These are phyloP conservation scores for Acronicta leporina DNA, from an alignment of 2,888 invertebrate genomes.

Conservation along the genomic window DNA sequence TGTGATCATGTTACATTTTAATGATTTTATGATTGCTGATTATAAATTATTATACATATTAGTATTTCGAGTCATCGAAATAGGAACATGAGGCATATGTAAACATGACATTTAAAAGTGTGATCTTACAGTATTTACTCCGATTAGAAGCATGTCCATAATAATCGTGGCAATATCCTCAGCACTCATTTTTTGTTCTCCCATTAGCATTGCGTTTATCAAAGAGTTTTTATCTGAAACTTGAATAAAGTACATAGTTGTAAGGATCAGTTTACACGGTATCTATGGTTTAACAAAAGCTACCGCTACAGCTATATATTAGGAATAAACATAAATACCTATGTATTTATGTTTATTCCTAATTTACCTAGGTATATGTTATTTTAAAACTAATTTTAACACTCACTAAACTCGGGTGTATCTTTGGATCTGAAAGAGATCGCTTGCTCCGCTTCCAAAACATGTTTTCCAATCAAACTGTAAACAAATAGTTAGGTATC, in stretches of 20 bases:
- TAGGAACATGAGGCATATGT: no score
- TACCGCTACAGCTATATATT: no score
- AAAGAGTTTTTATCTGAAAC: conserved; percentile 67
- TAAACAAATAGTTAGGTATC: conserved; percentile 42
- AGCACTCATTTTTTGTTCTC: conserved; percentile 86
- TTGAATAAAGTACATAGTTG: neutral
- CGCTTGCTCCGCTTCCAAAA: conserved; percentile 84
- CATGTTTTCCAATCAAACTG: conserved; percentile 90
- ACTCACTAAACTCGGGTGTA: conserved; percentile 59
- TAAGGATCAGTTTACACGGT: neutral
- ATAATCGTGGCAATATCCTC: conserved; percentile 90
- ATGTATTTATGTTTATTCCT: no score
- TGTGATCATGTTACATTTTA: neutral
- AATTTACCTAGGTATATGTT: no score
- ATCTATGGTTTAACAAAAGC: no score
- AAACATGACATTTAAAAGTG: no score
- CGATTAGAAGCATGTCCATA: conserved; percentile 91
- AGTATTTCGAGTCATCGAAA: no score
- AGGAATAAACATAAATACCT: no score
- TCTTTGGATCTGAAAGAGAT: conserved; percentile 62
- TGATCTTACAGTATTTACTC: conserved; percentile 89
- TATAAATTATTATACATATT: no score
- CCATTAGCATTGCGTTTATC: conserved; percentile 88
- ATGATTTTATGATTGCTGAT: no score
- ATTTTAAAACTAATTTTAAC: no score